Evolutionary conservation across 2,888 invertebrate species (phyloP), one percentile per base, ranked within the genome.

Genomic region (Podotricha telesiphe): DNA sequence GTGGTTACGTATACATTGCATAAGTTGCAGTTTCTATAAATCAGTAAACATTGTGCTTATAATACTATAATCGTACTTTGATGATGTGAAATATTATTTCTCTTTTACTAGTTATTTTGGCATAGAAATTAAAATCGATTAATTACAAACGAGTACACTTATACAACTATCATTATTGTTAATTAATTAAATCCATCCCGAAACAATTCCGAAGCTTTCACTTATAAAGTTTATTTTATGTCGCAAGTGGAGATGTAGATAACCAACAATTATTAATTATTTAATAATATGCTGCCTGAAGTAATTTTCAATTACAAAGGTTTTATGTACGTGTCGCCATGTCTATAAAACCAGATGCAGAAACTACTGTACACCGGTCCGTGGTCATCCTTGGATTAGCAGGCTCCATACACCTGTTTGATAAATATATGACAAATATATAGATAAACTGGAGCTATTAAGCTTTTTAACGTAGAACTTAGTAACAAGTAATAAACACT

Each of bases 381-480:
- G 81, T 86, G 82, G 89, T 86, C 89, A 88, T 90, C 91, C 92
- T 92, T 92, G 91, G 85, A 76, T 78, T 77, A 79, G 76, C 86
- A 81, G 82, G 79, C 82, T 81, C 76, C 69, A 66, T 77, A 82
- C 91, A 92, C 91, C 90, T 85, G 85, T 86, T 85, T 83, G 86
- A 87, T 89, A 86, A 88, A 86, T 37, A 88, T 86, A 86, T 85
- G 86, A 83, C 84, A 87, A 86, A 89, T 85, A 86, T 86, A 77
- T 50, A 62, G 50, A 59, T 40, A 37, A 48, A 37, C 63, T 58
- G 22, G 40, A 17, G 15, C 22, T 4, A n/a, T 22, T 45, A 2
- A 5, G 37, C 8, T 37, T 10, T 10, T 37, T 37, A 37, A 37
- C 10, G 6, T 4, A 28, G 28, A 28, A 28, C 28, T 28, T 6